Conservation (phyloP, 2,113 vertebrate genomes). For the Sterna hirundo region DNA sequence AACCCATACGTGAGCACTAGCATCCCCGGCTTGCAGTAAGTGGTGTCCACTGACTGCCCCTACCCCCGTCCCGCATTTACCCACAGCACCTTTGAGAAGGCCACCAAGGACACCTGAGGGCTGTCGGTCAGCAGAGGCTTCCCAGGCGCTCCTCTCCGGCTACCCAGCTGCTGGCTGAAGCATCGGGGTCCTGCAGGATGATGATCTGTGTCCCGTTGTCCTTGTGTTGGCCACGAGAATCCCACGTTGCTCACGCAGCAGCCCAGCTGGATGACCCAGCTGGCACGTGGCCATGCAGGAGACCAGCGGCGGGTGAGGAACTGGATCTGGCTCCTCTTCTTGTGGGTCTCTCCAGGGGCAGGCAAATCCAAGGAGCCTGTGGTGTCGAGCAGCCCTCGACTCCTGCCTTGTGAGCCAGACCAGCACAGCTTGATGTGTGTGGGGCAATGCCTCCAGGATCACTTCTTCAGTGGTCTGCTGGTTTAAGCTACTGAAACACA, state of each 20-base stretch:
- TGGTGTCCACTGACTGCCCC: background rate
- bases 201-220: fast-evolving
- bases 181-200: background rate
- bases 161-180: background rate
- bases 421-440: fast-evolving
- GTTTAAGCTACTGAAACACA: background rate
- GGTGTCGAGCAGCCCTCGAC: background rate
- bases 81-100: background rate
- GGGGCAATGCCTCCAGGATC: background rate
- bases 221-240: background rate
- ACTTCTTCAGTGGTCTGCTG: background rate
- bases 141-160: background rate
- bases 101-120: background rate
- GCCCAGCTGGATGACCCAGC: background rate
- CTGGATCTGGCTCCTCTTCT: background rate
- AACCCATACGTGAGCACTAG: background rate
- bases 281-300: background rate
- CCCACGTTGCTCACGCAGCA: background rate
- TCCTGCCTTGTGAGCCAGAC: background rate
- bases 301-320: background rate
- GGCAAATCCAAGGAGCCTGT: background rate
- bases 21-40: background rate
- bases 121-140: background rate
- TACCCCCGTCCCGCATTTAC: background rate
- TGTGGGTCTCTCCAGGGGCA: background rate